Percentiles rank a stretch among this genome's conserved stretches.
Evolutionary conservation across 2,797 vertebrate genomes (phyloP).

Genomic region (Geotria australis): DNA sequence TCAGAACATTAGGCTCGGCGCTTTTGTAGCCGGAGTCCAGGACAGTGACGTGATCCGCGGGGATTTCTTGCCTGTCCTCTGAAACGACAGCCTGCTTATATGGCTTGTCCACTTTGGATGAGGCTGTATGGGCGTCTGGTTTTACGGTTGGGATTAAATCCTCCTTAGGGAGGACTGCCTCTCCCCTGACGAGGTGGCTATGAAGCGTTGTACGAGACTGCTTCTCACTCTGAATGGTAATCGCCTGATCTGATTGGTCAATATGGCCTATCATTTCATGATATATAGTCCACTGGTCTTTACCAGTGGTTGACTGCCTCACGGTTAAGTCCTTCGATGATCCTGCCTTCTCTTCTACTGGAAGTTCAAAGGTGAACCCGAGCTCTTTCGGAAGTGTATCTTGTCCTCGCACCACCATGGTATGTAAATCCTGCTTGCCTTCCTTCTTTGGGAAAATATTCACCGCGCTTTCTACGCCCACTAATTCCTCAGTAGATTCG

Average conservation of each 20-base stretch:
- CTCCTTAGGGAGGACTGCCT: slow-evolving; percentile 23
- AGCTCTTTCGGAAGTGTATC: slow-evolving; percentile 17
- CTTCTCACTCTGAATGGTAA: slow-evolving; percentile 9
- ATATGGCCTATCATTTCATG: slow-evolving; percentile 16
- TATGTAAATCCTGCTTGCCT: slow-evolving; percentile 15
- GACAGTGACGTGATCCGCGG: slow-evolving; percentile 15
- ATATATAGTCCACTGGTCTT: slow-evolving; percentile 15
- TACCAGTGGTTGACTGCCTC: slow-evolving; percentile 15
- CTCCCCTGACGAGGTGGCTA: slow-evolving; percentile 15
- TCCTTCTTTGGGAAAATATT: slow-evolving; percentile 15
- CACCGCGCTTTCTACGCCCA: slow-evolving; percentile 10
- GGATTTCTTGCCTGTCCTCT: slow-evolving; percentile 19
- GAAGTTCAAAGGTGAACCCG: slow-evolving; percentile 17
- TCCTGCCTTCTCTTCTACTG: slow-evolving; percentile 10
- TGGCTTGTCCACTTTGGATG: slow-evolving; percentile 19
- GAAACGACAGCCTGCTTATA: slow-evolving; percentile 12
- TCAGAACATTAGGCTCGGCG: slow-evolving; percentile 9
- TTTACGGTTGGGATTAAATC: slow-evolving; percentile 12
- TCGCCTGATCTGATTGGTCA: slow-evolving; percentile 7
- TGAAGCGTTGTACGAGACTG: slow-evolving; percentile 14
- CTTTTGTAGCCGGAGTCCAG: slow-evolving; percentile 15
- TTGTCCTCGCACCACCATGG: slow-evolving; percentile 25
- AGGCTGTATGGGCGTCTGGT: slow-evolving; percentile 14
- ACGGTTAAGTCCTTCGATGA: slow-evolving; percentile 16
- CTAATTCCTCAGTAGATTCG: slow-evolving; percentile 13